Evolutionary conservation across 2,113 vertebrate species (phyloP).

Genomic region (Typhlomys cinereus): DNA sequence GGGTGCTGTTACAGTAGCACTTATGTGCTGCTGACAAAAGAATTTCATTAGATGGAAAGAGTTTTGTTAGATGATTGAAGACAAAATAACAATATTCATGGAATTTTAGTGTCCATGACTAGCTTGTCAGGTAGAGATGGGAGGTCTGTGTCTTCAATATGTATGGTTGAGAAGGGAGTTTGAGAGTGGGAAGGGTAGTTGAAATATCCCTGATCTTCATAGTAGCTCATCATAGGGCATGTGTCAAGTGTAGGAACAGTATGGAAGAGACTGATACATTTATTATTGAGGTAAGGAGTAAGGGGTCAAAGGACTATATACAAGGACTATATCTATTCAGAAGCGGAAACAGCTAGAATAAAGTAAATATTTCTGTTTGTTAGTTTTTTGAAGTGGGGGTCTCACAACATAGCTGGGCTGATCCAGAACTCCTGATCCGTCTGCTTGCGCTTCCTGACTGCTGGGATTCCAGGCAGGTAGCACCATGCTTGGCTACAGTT

Average conservation of each 20-base stretch:
- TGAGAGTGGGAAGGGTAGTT: background rate
- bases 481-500: background rate
- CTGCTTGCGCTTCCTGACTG: background rate
- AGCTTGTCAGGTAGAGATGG: background rate
- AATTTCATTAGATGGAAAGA: slow-evolving; percentile 12
- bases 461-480: background rate
- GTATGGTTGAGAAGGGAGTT: background rate
- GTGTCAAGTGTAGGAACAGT: background rate
- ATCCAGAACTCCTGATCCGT: background rate
- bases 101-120: background rate
- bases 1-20: background rate
- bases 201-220: background rate
- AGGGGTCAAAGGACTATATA: background rate
- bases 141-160: background rate
- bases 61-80: slow-evolving; percentile 6
- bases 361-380: background rate
- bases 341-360: background rate
- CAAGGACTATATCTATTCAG: background rate
- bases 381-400: background rate
- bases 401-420: background rate
- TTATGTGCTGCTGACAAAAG: background rate
- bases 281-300: background rate
- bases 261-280: background rate
- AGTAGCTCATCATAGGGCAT: background rate
- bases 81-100: background rate